Conservation (phyloP, 2,888 invertebrate genomes). For the Scrobipalpa atriplicella region DNA sequence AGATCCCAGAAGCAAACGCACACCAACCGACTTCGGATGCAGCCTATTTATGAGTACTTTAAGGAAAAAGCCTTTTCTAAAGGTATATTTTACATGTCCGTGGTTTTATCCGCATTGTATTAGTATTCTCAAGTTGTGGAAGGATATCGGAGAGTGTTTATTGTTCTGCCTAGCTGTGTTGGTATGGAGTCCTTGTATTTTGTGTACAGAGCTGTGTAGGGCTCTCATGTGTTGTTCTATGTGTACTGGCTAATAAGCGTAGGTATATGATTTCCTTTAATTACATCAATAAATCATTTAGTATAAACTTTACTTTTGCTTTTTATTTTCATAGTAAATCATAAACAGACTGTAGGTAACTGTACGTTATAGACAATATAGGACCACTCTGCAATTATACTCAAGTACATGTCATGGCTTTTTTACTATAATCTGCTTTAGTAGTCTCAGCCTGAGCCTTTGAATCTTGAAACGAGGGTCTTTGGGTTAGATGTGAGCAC, state of each 20-base stretch:
- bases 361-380: too few relatives aligned
- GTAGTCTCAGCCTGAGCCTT: too few relatives aligned
- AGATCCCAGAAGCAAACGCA: constrained; percentile 16
- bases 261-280: not conserved
- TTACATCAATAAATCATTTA: not conserved
- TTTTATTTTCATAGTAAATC: too few relatives aligned
- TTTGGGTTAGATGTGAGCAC: too few relatives aligned
- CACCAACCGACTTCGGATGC: constrained; percentile 38
- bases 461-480: too few relatives aligned
- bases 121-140: constrained; percentile 42
- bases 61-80: constrained; percentile 39
- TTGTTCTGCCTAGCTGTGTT: constrained; percentile 46
- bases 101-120: constrained; percentile 47
- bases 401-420: too few relatives aligned
- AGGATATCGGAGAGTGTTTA: constrained; percentile 44
- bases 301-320: not conserved
- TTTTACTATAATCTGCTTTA: too few relatives aligned
- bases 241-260: not conserved
- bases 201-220: not conserved
- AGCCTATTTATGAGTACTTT: constrained; percentile 41
- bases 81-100: constrained; percentile 40
- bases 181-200: constrained; percentile 48
- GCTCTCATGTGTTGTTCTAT: constrained; percentile 12
- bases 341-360: too few relatives aligned
- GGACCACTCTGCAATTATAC: too few relatives aligned